Evolutionary conservation across 2,113 vertebrate species (phyloP).

Genomic region (Chamaea fasciata): DNA sequence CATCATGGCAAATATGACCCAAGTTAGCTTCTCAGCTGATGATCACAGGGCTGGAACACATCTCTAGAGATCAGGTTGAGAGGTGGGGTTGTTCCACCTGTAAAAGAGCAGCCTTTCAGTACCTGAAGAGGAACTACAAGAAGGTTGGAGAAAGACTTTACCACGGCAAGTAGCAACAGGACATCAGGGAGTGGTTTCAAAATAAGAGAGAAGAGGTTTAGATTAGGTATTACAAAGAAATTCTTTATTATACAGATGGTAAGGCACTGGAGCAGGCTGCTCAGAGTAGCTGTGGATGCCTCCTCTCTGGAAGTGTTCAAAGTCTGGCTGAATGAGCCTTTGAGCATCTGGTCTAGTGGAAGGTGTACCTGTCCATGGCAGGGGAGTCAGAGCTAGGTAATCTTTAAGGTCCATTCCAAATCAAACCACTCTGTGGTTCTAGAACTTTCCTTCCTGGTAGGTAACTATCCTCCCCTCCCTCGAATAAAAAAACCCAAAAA

Average conservation of each 20-base stretch:
- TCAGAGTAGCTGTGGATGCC: neutral
- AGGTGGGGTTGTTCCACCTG: rapidly evolving
- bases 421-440: neutral
- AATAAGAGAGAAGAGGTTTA: neutral
- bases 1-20: neutral
- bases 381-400: neutral
- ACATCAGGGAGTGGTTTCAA: neutral
- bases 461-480: neutral
- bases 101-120: neutral
- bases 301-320: neutral
- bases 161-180: neutral
- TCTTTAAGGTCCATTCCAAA: neutral
- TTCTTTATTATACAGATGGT: neutral
- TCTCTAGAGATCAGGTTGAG: neutral
- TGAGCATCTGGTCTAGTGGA: neutral
- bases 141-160: neutral
- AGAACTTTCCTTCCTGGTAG: neutral
- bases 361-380: neutral
- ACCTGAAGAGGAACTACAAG: neutral
- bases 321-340: too few relatives aligned
- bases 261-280: neutral
- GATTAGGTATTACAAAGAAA: neutral
- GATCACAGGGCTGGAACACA: neutral
- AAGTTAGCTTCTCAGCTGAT: neutral
- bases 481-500: neutral